Evolutionary conservation across 2,113 vertebrate genomes (phyloP).

Genomic region (Rhabdomys dilectus): DNA sequence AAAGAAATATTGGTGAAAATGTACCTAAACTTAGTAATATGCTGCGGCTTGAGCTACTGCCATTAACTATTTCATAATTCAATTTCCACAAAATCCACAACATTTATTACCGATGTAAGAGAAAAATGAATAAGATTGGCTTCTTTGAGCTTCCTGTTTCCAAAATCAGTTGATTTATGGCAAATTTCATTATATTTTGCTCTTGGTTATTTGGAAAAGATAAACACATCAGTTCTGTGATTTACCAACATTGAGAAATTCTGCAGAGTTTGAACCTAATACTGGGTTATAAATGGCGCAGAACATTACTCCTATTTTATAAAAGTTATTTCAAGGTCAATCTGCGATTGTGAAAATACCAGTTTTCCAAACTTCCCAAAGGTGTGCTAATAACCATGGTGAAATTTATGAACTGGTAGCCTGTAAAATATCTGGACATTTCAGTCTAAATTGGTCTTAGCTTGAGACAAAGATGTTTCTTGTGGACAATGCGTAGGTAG

Average conservation of each 20-base stretch:
- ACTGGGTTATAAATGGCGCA: not conserved
- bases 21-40: not conserved
- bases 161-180: not conserved
- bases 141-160: not conserved
- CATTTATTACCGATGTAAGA: not conserved
- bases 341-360: not conserved
- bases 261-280: not conserved
- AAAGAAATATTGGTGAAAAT: conserved; percentile 7
- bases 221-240: not conserved
- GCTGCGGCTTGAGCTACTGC: not conserved
- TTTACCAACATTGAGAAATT: not conserved
- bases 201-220: not conserved
- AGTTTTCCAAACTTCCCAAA: not conserved
- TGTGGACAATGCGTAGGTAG: not conserved
- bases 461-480: conserved; percentile 31
- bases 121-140: not conserved
- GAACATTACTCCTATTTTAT: conserved; percentile 16
- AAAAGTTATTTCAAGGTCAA: conserved; percentile 2
- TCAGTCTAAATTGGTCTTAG: not conserved
- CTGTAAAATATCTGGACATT: not conserved
- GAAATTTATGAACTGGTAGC: not conserved
- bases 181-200: not conserved
- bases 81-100: conserved; percentile 9
- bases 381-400: not conserved
- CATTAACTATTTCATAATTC: not conserved